Percentiles rank a stretch among this genome's conserved stretches.
Evolutionary conservation across 2,113 vertebrate species (phyloP).

Genomic region (Poeciliopsis prolifica): DNA sequence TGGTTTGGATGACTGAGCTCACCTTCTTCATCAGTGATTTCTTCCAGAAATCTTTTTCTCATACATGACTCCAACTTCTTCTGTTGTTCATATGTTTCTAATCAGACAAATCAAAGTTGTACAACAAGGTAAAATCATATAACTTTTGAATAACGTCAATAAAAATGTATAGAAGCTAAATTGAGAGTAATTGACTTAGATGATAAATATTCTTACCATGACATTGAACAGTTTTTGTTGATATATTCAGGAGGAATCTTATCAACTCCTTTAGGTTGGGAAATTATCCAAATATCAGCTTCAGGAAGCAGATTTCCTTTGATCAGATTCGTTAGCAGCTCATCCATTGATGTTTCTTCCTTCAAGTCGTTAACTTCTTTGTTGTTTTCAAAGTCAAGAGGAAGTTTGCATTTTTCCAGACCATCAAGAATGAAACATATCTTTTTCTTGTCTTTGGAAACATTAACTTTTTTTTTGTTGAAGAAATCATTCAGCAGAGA

Average conservation of each 20-base stretch:
- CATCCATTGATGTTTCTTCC: too few relatives aligned
- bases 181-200: background rate
- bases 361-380: too few relatives aligned
- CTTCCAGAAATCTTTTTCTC: background rate
- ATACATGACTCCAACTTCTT: background rate
- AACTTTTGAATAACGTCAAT: too few relatives aligned
- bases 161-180: too few relatives aligned
- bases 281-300: conserved; percentile 44
- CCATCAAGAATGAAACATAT: conserved; percentile 43
- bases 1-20: background rate
- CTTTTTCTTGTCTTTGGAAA: background rate
- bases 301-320: conserved; percentile 19
- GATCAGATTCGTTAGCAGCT: too few relatives aligned
- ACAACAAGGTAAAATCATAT: background rate
- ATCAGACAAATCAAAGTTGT: background rate
- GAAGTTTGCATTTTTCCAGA: conserved; percentile 18
- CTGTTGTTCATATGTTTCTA: background rate
- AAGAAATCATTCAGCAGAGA: background rate
- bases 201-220: background rate
- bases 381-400: background rate
- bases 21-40: background rate
- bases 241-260: conserved; percentile 6
- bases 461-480: fast-evolving
- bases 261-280: conserved; percentile 6
- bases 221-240: conserved; percentile 30